These are phyloP conservation scores for Diorhabda carinulata DNA, from an alignment of 1,140 invertebrate genomes.

Conservation along the genomic window DNA sequence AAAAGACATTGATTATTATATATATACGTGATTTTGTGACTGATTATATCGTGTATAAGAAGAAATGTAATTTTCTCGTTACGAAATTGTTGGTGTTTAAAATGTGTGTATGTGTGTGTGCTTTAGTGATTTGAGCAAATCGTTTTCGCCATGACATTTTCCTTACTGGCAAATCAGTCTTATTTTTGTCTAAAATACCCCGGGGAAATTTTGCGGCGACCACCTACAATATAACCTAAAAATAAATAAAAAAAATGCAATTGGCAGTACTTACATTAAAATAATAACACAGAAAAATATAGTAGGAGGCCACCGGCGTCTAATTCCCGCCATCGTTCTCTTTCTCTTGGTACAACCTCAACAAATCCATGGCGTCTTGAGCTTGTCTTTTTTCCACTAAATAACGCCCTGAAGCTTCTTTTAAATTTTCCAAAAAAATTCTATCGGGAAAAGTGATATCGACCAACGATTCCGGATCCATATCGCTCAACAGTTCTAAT, in stretches of 20 bases:
- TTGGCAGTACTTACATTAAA: slow-evolving; percentile 26
- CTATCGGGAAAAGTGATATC: slow-evolving; percentile 76
- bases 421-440: slow-evolving; percentile 75
- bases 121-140: slow-evolving; percentile 29
- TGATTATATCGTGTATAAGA: no score
- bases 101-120: neutral
- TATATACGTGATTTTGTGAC: no score
- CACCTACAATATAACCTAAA: slow-evolving; percentile 15
- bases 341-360: slow-evolving; percentile 51
- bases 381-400: slow-evolving; percentile 76
- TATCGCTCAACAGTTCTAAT: slow-evolving; percentile 74
- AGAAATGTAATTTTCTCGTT: no score
- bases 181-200: slow-evolving; percentile 20
- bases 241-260: slow-evolving; percentile 1
- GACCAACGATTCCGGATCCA: slow-evolving; percentile 77
- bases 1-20: no score
- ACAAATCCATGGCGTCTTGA: slow-evolving; percentile 75
- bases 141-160: slow-evolving; percentile 25
- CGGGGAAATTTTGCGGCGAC: slow-evolving; percentile 18
- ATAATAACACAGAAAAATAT: slow-evolving; percentile 17
- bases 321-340: slow-evolving; percentile 39
- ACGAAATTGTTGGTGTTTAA: no score
- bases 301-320: slow-evolving; percentile 10
- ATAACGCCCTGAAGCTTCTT: slow-evolving; percentile 76
- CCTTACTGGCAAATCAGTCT: slow-evolving; percentile 33